Conservation (phyloP, 2,797 vertebrate genomes). For the Xiphophorus birchmanni region DNA sequence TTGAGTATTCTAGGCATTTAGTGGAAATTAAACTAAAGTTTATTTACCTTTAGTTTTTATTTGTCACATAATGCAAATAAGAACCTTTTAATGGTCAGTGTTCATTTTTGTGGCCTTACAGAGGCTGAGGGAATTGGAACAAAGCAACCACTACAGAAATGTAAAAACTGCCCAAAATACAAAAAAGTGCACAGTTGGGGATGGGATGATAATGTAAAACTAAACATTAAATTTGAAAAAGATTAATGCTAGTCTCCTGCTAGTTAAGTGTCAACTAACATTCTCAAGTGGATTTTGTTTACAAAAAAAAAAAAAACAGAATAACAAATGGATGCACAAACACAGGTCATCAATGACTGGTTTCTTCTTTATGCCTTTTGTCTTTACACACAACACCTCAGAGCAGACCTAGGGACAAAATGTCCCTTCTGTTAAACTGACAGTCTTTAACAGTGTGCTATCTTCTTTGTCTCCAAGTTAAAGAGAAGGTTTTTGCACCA, state of each 20-base stretch:
- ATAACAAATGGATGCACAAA: conserved; percentile 21
- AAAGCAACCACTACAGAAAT: conserved; percentile 13
- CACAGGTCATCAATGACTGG: conserved; percentile 45
- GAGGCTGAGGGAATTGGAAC: conserved; percentile 73
- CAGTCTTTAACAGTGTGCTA: conserved; percentile 59
- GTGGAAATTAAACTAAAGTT: conserved; percentile 74
- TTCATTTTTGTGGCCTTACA: conserved; percentile 81
- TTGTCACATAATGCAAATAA: conserved; percentile 83
- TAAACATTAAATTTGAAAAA: background rate
- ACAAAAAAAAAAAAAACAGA: background rate
- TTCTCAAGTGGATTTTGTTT: conserved; percentile 23
- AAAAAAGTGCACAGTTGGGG: background rate
- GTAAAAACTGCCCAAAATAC: background rate
- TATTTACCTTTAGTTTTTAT: conserved; percentile 76
- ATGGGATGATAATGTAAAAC: background rate
- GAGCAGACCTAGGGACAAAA: conserved; percentile 41
- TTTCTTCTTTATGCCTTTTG: conserved; percentile 57
- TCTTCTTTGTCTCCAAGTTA: conserved; percentile 10
- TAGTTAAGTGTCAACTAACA: background rate
- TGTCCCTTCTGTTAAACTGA: conserved; percentile 57
- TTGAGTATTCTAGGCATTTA: conserved; percentile 77
- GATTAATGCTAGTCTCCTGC: background rate
- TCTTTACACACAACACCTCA: conserved; percentile 21
- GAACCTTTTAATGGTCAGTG: conserved; percentile 75
- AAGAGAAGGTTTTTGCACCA: conserved; percentile 15